Conservation (phyloP, 1,140 invertebrate species). For the Pachyrhynchus sulphureomaculatus region DNA sequence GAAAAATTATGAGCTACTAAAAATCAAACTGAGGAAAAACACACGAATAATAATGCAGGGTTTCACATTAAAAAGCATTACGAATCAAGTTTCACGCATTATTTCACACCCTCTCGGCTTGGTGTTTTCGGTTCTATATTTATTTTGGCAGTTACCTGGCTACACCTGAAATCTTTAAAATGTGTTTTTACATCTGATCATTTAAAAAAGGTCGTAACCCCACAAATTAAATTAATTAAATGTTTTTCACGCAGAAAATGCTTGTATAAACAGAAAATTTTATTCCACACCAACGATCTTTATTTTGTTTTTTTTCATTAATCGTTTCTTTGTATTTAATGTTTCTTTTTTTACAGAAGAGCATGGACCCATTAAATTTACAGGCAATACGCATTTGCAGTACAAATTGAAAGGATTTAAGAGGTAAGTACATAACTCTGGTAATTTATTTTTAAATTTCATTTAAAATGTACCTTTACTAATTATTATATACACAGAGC, state of each 20-base stretch:
- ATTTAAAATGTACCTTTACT: background rate
- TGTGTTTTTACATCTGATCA: background rate
- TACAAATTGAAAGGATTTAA: slow-evolving; percentile 47
- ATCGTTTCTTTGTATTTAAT: slow-evolving; percentile 9
- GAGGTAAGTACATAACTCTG: slow-evolving; percentile 40
- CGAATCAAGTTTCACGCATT: background rate
- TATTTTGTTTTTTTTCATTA: slow-evolving; percentile 1
- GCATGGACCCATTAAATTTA: slow-evolving; percentile 45
- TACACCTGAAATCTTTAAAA: background rate
- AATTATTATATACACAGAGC: no score
- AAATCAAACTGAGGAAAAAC: no score
- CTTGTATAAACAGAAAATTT: background rate
- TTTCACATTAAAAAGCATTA: no score
- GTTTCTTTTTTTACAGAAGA: slow-evolving; percentile 34
- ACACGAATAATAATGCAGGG: background rate
- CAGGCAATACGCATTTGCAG: slow-evolving; percentile 46
- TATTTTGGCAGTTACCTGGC: slow-evolving; percentile 3
- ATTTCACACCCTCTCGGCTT: background rate
- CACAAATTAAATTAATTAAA: slow-evolving; percentile 5
- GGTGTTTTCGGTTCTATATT: background rate
- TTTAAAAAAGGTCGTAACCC: background rate
- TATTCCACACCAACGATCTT: slow-evolving; percentile 1
- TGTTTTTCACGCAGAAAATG: background rate
- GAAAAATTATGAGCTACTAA: no score
- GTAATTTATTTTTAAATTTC: background rate